A percentile compares a stretch with the other conserved stretches of the same genome.
phyloP scores from a whole-genome alignment of 2,888 invertebrate species.

The Drosophila paranaensis region DNA sequence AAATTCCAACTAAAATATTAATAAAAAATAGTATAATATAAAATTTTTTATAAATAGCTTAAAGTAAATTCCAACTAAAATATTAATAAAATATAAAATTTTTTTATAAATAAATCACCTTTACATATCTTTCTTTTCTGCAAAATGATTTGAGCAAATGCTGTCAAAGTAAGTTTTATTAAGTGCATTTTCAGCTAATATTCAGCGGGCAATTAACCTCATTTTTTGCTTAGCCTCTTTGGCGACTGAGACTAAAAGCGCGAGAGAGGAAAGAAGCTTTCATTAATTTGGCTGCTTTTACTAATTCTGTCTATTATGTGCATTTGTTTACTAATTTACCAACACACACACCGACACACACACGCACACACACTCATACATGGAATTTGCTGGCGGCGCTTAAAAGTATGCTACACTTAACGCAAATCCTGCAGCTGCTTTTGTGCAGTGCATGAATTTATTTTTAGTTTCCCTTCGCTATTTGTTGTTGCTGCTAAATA shows the following conservation, averaged over 20 bases:
- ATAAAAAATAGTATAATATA: background rate
- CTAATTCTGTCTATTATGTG: conserved; percentile 39
- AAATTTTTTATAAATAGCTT: background rate
- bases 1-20: background rate
- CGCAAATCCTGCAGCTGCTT: conserved; percentile 47
- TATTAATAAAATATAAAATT: background rate
- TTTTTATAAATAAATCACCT: background rate
- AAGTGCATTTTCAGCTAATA: background rate
- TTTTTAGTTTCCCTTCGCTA: conserved; percentile 41
- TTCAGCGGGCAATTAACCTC: background rate
- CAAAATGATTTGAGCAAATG: background rate
- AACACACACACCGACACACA: conserved; percentile 14
- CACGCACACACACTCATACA: conserved; percentile 5
- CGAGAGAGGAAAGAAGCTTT: conserved; percentile 25
- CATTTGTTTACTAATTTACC: conserved; percentile 60
- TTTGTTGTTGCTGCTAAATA: conserved; percentile 31
- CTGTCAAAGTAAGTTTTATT: background rate
- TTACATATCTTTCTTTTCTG: background rate
- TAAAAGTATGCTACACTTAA: conserved; percentile 56
- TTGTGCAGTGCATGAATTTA: conserved; percentile 54
- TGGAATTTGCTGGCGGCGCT: conserved; percentile 22
- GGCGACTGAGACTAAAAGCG: background rate
- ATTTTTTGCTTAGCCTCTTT: background rate
- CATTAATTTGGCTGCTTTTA: conserved; percentile 31
- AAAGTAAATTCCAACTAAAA: no score